A percentile compares a stretch with the other conserved stretches of the same genome.
These are phyloP conservation scores for Dryobota labecula DNA, from an alignment of 2,888 invertebrate genomes.

Conservation along the genomic window DNA sequence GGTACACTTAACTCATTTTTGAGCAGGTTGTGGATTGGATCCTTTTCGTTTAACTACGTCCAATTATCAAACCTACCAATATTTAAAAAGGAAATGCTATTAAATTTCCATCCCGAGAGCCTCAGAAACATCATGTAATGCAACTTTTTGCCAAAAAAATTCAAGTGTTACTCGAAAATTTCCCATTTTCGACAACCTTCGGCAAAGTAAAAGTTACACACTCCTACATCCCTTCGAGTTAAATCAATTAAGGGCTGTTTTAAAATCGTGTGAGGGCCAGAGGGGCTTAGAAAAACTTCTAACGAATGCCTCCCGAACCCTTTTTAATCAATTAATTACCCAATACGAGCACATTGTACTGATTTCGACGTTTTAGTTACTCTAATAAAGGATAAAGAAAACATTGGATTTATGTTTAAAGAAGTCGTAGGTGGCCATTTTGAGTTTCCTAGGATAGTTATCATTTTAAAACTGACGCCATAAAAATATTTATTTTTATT, in stretches of 20 bases:
- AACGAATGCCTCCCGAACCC: slow-evolving; percentile 84
- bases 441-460: background rate
- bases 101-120: background rate
- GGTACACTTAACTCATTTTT: no score
- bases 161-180: slow-evolving; percentile 57
- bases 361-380: slow-evolving; percentile 66
- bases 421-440: background rate
- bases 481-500: no score
- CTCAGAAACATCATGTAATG: slow-evolving; percentile 8
- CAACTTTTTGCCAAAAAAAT: slow-evolving; percentile 37
- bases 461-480: background rate
- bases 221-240: slow-evolving; percentile 78
- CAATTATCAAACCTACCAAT: background rate
- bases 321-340: slow-evolving; percentile 89
- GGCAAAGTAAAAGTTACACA: slow-evolving; percentile 65
- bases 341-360: slow-evolving; percentile 82
- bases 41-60: no score
- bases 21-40: no score
- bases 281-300: slow-evolving; percentile 84
- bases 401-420: background rate
- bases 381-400: background rate
- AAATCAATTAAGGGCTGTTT: slow-evolving; percentile 85
- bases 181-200: slow-evolving; percentile 53
- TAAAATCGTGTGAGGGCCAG: slow-evolving; percentile 73
- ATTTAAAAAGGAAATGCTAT: slow-evolving; percentile 3